Percentiles rank a stretch among this genome's conserved stretches.
These are phyloP conservation scores for Labeo catla DNA, from an alignment of 2,113 vertebrate genomes.

Conservation along the genomic window DNA sequence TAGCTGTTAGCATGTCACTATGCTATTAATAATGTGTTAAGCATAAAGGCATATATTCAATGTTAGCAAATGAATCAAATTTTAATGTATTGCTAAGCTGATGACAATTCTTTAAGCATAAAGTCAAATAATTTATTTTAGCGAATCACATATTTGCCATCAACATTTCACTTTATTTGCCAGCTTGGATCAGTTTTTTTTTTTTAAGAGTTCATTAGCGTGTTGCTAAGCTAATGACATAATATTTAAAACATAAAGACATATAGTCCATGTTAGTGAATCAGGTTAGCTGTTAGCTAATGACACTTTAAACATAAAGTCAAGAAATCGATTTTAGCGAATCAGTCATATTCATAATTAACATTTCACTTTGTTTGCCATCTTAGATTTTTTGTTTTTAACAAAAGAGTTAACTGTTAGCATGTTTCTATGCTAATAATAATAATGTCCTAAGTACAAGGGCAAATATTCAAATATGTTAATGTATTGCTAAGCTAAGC, in stretches of 20 bases:
- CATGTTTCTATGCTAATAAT: background rate
- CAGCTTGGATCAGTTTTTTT: too few relatives aligned
- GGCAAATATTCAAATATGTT: background rate
- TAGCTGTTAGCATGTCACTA: too few relatives aligned
- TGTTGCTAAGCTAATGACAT: too few relatives aligned
- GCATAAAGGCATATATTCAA: background rate
- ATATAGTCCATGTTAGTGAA: background rate
- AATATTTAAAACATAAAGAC: background rate
- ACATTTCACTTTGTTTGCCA: too few relatives aligned
- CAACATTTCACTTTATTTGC: too few relatives aligned
- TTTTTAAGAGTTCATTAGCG: too few relatives aligned
- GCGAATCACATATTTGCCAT: too few relatives aligned
- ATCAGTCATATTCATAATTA: background rate
- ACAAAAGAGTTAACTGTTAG: background rate
- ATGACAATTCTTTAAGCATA: too few relatives aligned
- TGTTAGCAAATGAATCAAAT: background rate
- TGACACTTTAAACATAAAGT: background rate
- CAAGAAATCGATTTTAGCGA: background rate
- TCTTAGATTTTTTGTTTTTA: background rate
- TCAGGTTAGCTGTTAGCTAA: background rate
- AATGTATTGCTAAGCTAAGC: background rate
- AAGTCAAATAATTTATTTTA: too few relatives aligned
- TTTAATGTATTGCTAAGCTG: too few relatives aligned
- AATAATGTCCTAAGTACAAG: background rate
- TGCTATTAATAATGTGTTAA: background rate